Conservation (phyloP, 2,797 vertebrate genomes). For the Huso huso region DNA sequence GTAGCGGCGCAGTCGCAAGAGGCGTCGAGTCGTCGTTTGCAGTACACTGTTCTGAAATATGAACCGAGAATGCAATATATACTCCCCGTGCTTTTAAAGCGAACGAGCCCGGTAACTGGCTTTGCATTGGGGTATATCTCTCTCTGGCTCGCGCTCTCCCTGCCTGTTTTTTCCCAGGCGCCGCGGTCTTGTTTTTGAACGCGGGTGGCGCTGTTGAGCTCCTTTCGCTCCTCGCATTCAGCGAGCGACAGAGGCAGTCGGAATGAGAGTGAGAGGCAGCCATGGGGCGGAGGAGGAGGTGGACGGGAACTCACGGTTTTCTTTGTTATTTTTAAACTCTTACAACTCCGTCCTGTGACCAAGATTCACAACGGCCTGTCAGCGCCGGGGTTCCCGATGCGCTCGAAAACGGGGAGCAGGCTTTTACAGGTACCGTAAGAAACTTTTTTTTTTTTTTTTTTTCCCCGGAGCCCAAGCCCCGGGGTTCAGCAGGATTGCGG, state of each 20-base stretch:
- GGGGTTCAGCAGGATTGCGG: conserved; percentile 48
- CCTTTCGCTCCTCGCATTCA: conserved; percentile 32
- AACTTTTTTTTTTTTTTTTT: conserved; percentile 26
- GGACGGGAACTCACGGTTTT: conserved; percentile 55
- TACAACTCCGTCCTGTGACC: conserved; percentile 54
- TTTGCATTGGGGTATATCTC: conserved; percentile 7
- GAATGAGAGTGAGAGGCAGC: conserved; percentile 46
- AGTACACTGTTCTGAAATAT: too few species aligned
- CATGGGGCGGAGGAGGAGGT: conserved; percentile 61
- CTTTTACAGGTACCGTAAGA: conserved; percentile 60
- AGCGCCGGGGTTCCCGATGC: conserved; percentile 49
- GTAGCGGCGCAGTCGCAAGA: too few species aligned
- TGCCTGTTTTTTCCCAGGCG: conserved; percentile 21
- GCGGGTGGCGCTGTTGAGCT: conserved; percentile 58
- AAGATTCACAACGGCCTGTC: conserved; percentile 36
- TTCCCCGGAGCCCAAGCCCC: conserved; percentile 25
- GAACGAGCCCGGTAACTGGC: conserved; percentile 1
- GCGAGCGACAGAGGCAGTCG: conserved; percentile 23
- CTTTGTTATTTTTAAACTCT: conserved; percentile 72
- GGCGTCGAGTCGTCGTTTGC: too few species aligned
- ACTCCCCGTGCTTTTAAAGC: too few species aligned
- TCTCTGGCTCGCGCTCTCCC: conserved; percentile 15
- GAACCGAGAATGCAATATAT: too few species aligned
- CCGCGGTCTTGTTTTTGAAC: conserved; percentile 52
- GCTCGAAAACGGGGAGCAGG: conserved; percentile 43